Evolutionary conservation across 2,113 vertebrate genomes (phyloP).

Genomic region (Mobula hypostoma): DNA sequence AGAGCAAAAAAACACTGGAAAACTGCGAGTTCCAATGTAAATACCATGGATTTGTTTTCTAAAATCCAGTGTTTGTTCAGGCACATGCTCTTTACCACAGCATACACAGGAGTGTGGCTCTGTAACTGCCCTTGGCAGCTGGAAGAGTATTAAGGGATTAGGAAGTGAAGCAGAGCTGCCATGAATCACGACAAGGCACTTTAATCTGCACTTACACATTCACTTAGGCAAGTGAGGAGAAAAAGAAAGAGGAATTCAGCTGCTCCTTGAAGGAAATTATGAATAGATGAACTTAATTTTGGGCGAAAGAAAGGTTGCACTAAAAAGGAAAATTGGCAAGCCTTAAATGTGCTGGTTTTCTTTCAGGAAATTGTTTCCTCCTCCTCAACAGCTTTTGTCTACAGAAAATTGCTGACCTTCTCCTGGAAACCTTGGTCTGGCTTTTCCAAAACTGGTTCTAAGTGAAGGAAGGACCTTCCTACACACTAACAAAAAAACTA

Average conservation of each 20-base stretch:
- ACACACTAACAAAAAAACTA: neutral
- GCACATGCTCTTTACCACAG: conserved; percentile 16
- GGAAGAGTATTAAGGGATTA: conserved; percentile 36
- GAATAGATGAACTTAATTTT: neutral
- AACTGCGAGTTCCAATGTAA: neutral
- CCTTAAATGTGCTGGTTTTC: neutral
- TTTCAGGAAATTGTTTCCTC: neutral
- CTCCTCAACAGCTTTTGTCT: neutral
- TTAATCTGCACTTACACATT: conserved; percentile 12
- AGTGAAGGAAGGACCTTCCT: neutral
- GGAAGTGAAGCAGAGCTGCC: neutral
- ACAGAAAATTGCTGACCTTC: neutral
- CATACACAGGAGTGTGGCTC: conserved; percentile 22
- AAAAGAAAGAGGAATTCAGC: neutral
- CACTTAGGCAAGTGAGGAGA: conserved; percentile 19
- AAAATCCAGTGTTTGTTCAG: conserved; percentile 33
- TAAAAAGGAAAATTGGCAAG: neutral
- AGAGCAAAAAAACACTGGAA: neutral
- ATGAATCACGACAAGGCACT: conserved; percentile 29
- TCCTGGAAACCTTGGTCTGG: neutral
- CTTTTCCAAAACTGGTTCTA: neutral
- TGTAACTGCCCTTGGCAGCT: conserved; percentile 23
- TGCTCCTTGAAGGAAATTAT: conserved; percentile 3
- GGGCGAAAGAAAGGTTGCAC: neutral
- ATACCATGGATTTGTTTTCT: conserved; percentile 34